A percentile compares a stretch with the other conserved stretches of the same genome.
phyloP scores from a whole-genome alignment of 2,113 vertebrate species.

The Argyrosomus japonicus region DNA sequence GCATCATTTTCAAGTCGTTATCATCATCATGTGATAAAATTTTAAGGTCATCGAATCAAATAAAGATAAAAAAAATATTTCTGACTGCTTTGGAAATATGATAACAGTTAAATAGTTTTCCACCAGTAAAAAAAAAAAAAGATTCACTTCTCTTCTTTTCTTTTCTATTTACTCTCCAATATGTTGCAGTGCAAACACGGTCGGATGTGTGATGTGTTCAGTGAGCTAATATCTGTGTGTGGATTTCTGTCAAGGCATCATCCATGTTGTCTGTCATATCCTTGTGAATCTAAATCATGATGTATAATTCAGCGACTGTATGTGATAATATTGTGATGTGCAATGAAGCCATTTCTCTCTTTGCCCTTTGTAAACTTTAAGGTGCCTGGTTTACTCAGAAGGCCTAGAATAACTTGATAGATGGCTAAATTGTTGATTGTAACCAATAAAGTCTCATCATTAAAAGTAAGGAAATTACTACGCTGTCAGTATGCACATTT shows the following conservation, averaged over 20 bases:
- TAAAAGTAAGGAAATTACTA: conserved; percentile 37
- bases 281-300: conserved; percentile 57
- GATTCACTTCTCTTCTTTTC: not conserved
- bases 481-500: conserved; percentile 29
- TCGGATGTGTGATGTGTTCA: conserved; percentile 46
- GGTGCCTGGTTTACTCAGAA: conserved; percentile 46
- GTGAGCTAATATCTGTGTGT: conserved; percentile 49
- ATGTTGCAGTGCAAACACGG: conserved; percentile 41
- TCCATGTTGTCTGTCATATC: conserved; percentile 58
- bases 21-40: conserved; percentile 30
- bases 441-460: conserved; percentile 74
- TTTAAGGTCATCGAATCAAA: conserved; percentile 20
- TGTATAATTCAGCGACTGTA: conserved; percentile 64
- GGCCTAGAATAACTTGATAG: conserved; percentile 48
- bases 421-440: conserved; percentile 67
- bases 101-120: conserved; percentile 11
- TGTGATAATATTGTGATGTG: conserved; percentile 69
- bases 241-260: conserved; percentile 44
- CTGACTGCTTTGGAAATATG: conserved; percentile 1
- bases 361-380: conserved; percentile 39
- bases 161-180: conserved; percentile 12
- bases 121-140: not conserved
- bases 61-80: conserved; percentile 17
- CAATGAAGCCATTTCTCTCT: conserved; percentile 54
- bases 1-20: conserved; percentile 20